Conservation (phyloP, 2,888 invertebrate genomes). For the Cosmia trapezina region DNA sequence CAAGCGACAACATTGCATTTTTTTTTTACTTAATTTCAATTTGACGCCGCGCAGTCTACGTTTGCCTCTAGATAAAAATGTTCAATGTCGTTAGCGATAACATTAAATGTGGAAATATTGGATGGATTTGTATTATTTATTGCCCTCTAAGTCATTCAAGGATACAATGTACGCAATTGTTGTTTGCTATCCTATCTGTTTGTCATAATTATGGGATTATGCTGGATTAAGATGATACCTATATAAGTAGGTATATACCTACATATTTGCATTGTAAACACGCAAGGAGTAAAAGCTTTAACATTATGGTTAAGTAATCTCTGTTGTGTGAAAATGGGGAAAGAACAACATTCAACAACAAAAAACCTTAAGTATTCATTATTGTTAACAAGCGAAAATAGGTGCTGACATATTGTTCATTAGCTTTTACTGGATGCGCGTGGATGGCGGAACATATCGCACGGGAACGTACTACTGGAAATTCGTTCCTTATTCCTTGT, state of each 20-base stretch:
- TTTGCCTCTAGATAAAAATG: constrained; percentile 14
- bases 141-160: constrained; percentile 36
- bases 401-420: no score
- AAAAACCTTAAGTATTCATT: no score
- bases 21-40: constrained; percentile 15
- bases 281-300: not conserved
- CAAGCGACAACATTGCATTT: constrained; percentile 38
- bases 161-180: constrained; percentile 26
- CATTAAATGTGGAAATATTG: constrained; percentile 6
- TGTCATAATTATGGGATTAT: constrained; percentile 35
- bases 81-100: constrained; percentile 37
- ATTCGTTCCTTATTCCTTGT: no score
- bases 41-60: constrained; percentile 50
- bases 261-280: constrained; percentile 21
- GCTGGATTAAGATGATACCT: not conserved
- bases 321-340: not conserved
- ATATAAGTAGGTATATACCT: no score
- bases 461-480: no score
- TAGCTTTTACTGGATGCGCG: no score
- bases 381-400: no score
- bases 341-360: no score
- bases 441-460: no score
- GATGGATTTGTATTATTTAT: constrained; percentile 41
- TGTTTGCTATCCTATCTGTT: constrained; percentile 31
- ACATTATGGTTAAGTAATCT: not conserved